Evolutionary conservation across 2,888 invertebrate species (phyloP), one percentile per base, ranked within the genome.

Genomic region (Erpobdella octoculata): DNA sequence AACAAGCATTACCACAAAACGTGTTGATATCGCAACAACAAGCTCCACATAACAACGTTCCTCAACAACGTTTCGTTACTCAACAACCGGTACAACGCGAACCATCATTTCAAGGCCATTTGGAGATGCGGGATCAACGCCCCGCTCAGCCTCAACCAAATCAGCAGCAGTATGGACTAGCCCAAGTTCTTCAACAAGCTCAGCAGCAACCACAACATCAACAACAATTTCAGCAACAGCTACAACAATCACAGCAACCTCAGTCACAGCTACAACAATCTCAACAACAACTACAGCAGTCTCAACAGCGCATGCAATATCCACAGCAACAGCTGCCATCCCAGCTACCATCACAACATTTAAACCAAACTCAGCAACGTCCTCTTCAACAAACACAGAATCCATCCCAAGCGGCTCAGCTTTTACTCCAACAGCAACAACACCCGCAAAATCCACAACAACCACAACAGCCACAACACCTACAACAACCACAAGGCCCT

Each of bases 71-170:
- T 15, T 41, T 41, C n/a, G 12, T 15, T n/a, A 15, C 46, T 41
- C 46, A 41, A n/a, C 46, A 41, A 41, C n/a, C n/a, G n/a, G n/a
- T 41, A 15, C 46, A n/a, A 41, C 46, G n/a, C 53, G 53, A 62
- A 15, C 31, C 15, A 35, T 31, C 35, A 9, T 18, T 18, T n/a
- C 28, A 62, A 8, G 31, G 3, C 4, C 61, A 61, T 28, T 61
- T 31, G 21, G 12, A 62, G 33, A 62, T 62, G 35, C 5, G 33
- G 8, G n/a, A 28, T 25, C 62, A 62, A 12, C 62, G n/a, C 35
- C 9, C 31, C n/a, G 35, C 21, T 33, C n/a, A 33, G 33, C 28
- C 62, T 62, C 5, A 33, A 62, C 35, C 12, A 62, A n/a, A 31
- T 8, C 62, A 62, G 31, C 62, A 6, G 15, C 6, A 61, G n/a